phyloP scores from a whole-genome alignment of 2,113 vertebrate genomes.

The Cebus imitator region DNA sequence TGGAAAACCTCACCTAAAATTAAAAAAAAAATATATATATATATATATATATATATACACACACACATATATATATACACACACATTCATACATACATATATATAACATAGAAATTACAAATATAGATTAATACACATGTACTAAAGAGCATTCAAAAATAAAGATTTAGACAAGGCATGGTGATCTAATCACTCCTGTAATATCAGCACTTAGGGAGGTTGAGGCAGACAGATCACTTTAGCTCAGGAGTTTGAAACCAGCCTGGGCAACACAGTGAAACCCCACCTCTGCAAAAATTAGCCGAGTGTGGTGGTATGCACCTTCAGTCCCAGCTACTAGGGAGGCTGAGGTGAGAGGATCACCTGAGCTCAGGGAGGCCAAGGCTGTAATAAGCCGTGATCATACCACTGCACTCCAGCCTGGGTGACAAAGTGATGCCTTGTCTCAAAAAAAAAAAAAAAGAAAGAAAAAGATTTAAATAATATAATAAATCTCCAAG shows the following conservation, averaged over 20 bases:
- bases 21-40: no score
- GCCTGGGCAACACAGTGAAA: not conserved
- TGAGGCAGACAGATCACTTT: not conserved
- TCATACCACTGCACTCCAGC: not conserved
- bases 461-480: not conserved
- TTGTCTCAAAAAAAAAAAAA: not conserved
- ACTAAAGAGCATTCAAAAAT: constrained; percentile 30
- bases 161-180: not conserved
- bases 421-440: not conserved
- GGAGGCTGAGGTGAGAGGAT: no score
- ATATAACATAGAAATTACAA: not conserved
- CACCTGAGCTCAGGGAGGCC: not conserved
- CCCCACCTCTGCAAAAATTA: no score
- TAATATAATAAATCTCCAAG: not conserved
- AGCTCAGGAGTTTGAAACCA: not conserved
- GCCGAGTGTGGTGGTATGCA: no score
- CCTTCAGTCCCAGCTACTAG: no score
- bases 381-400: not conserved
- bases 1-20: not conserved
- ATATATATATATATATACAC: accelerated
- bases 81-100: not conserved
- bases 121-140: constrained; percentile 5
- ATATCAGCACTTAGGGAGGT: not conserved
- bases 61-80: no score
- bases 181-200: not conserved